Evolutionary conservation across 92 coral and sea anemone genomes (phyloP), one percentile per base, ranked within the genome.

Genomic region (Palythoa caribaeorum): DNA sequence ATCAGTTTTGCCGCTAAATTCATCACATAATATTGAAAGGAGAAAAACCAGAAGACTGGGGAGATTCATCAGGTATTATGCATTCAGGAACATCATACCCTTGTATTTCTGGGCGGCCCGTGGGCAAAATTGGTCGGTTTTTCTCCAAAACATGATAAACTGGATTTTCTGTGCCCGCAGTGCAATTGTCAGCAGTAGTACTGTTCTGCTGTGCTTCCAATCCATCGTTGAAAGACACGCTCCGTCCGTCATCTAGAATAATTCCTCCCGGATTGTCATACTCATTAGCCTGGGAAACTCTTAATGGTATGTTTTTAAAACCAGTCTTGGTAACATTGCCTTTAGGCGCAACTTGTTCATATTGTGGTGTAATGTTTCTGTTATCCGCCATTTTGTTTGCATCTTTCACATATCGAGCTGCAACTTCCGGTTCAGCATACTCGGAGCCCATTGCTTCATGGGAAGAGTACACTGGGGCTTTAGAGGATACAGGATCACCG

Each of bases 61-160:
- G 20, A 47, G 14, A 17, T 13, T 50, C 70, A 5, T 63, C 70
- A 63, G 37, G 8, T 66, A 81, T 65, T 14, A 81, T 81, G 0
- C 76, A 19, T 47, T 81, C 86, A 2, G 86, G 86, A 20, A 81
- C 54, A 35, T 81, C 76, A 81, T 63, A 81, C 36, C 76, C 86
- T 19, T 53, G 60, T 65, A 68, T 81, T 16, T 81, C 47, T n/a
- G 86, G 62, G 38, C 62, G 19, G 76, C 5, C 75, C 21, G 20
- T 13, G 48, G 86, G 63, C 11, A 48, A 21, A 13, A 38, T 71
- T 62, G 54, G 57, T 70, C n/a, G 66, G 12, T 54, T 28, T n/a
- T n/a, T 28, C 36, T 51, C 73, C 5, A 70, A 53, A 9, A 57
- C 54, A 16, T 79, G 72, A 5, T 79, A 79, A 69, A 79, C 21